Percentiles rank a stretch among this genome's conserved stretches.
These are phyloP conservation scores for Nomada goodeniana DNA, from an alignment of 2,888 invertebrate genomes.

Conservation along the genomic window DNA sequence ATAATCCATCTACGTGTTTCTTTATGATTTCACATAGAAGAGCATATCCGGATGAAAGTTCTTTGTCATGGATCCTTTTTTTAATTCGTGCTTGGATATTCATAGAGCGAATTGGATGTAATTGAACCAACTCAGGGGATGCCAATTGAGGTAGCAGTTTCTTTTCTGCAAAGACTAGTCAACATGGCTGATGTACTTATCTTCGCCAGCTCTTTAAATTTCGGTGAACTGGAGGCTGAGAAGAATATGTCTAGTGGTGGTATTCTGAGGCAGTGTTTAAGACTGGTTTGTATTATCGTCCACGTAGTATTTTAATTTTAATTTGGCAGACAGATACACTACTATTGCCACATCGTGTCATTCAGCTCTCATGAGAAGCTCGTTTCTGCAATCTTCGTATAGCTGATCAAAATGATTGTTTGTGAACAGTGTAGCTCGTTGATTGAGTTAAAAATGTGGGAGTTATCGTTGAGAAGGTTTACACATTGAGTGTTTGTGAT, in stretches of 20 bases:
- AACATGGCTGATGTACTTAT: constrained; percentile 99
- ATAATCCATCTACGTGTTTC: background rate
- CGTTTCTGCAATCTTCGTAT: background rate
- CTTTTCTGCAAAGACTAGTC: constrained; percentile 98
- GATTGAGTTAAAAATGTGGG: background rate
- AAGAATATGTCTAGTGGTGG: constrained; percentile 99
- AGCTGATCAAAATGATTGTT: background rate
- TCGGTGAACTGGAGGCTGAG: constrained; percentile 98
- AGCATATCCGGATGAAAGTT: constrained; percentile 49
- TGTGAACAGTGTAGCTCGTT: no score
- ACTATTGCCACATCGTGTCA: constrained; percentile 15
- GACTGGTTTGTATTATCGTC: constrained; percentile 89
- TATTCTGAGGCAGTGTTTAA: constrained; percentile 97
- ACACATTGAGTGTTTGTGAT: constrained; percentile 25
- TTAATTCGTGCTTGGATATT: constrained; percentile 68
- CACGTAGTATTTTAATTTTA: constrained; percentile 47
- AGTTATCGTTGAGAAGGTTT: background rate
- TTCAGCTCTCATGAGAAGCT: background rate
- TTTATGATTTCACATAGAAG: constrained; percentile 41
- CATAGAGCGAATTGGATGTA: constrained; percentile 98
- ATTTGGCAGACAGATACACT: constrained; percentile 42
- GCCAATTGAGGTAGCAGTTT: constrained; percentile 98
- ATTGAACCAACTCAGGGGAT: constrained; percentile 99
- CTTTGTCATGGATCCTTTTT: constrained; percentile 50
- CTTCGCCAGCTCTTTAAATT: constrained; percentile 98